Evolutionary conservation across 35 echinoderm and acorn worm species (phyloP), one percentile per base, ranked within the genome.

Genomic region (Strongylocentrotus purpuratus): DNA sequence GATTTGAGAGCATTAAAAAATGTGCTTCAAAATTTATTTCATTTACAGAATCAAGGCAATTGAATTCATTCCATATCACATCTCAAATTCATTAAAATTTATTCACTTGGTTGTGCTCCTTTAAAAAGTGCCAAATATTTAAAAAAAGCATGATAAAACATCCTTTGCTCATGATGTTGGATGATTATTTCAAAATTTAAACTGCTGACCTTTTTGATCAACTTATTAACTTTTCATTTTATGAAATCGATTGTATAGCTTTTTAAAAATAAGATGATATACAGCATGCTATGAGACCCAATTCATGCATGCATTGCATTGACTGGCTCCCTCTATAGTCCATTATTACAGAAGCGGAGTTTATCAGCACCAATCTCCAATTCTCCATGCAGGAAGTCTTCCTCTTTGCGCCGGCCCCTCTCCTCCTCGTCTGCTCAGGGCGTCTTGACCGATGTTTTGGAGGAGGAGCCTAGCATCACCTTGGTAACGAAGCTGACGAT

Each of bases 401-500:
- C 18, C 22, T 78, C 65, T n/a, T 4, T 78, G 20, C 65, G 4
- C n/a, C n/a, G n/a, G n/a, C 22, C 20, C 20, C 32, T 89, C 33
- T 89, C 87, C 32, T 89, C 17, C 7, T 46, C 33, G 87, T 89
- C 87, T 47, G 91, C 47, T 96, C 92, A 96, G 33, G 96, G 94
- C 22, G 96, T 88, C 86, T 94, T 96, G 5, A 94, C 88, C 32
- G 96, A 90, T 32, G 85, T 86, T 33, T 89, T 94, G n/a, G 86
- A 92, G 90, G 95, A 85, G 18, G 92, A 93, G 31, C 97, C 98
- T 11, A 99, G 96, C 92, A 99, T 92, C 14, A 99, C 98, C 92
- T 99, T 99, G 92, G 97, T 99, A 33, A 99, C 98, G 94, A 99
- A 99, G 52, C 97, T 97, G 47, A 99, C 98, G 20, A 99, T 99